Conservation (phyloP, 1,140 invertebrate genomes). For the Hyles vespertilio region DNA sequence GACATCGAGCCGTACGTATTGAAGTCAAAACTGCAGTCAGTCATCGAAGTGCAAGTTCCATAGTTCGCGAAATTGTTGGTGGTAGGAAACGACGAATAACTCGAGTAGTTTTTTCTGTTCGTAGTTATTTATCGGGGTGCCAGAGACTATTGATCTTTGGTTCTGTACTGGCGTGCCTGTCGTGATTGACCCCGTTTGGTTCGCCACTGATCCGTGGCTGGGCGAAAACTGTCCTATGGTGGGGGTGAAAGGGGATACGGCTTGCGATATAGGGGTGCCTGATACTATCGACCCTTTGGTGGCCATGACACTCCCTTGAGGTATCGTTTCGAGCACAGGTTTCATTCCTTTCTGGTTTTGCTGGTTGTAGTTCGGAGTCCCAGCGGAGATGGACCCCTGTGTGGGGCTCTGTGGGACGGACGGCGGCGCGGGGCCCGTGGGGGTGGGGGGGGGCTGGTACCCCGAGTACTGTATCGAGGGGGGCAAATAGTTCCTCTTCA, state of each 20-base stretch:
- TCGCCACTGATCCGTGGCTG: conserved; percentile 12
- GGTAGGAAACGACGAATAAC: neutral
- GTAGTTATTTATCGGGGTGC: too few species aligned
- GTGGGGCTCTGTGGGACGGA: conserved; percentile 28
- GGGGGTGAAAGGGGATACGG: conserved; percentile 14
- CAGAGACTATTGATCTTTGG: too few species aligned
- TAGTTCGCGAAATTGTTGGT: conserved; percentile 12
- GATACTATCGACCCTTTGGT: conserved; percentile 28
- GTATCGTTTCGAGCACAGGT: conserved; percentile 54
- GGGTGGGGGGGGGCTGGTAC: conserved; percentile 34
- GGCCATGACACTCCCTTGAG: conserved; percentile 50
- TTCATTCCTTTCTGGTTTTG: conserved; percentile 60
- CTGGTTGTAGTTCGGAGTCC: conserved; percentile 66
- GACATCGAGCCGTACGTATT: conserved; percentile 6
- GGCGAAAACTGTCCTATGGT: conserved; percentile 16
- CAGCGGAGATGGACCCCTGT: conserved; percentile 44
- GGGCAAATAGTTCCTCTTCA: conserved; percentile 88
- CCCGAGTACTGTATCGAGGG: conserved; percentile 77
- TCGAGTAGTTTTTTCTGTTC: too few species aligned
- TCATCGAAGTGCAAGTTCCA: neutral
- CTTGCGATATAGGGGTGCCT: conserved; percentile 20
- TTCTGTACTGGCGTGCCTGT: conserved; percentile 27
- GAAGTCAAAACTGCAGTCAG: neutral
- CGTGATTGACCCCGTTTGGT: conserved; percentile 15
- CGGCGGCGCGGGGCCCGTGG: conserved; percentile 12